Evolutionary conservation across 2,113 vertebrate genomes (phyloP).

Genomic region (Plecturocebus donacophilus): DNA sequence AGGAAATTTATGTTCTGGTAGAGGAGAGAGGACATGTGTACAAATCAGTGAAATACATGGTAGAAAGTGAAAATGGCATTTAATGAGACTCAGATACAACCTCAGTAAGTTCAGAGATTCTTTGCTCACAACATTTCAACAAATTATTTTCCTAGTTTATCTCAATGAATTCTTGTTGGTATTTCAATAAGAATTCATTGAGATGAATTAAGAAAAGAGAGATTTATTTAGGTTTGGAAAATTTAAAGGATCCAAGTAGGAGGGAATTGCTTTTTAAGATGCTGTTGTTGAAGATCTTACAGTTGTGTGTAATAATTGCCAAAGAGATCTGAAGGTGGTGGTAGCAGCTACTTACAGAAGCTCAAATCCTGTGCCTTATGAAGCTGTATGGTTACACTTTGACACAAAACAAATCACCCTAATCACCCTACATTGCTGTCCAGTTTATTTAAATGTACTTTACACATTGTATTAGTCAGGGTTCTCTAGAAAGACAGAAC

Average conservation of each 20-base stretch:
- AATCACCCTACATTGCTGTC: background rate
- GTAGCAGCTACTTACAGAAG: background rate
- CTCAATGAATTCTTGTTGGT: background rate
- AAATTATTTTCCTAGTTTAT: background rate
- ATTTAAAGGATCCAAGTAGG: background rate
- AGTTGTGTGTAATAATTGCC: background rate
- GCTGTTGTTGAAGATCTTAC: background rate
- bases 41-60: background rate
- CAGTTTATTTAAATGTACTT: background rate
- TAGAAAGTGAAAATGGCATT: background rate
- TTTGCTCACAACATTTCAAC: background rate
- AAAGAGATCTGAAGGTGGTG: background rate
- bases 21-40: background rate
- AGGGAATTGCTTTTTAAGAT: background rate
- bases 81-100: background rate
- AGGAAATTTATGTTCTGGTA: background rate
- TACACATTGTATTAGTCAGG: background rate
- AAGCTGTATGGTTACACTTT: background rate
- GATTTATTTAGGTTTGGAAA: conserved; percentile 11
- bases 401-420: background rate
- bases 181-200: background rate
- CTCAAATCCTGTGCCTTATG: background rate
- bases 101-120: background rate
- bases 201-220: background rate
- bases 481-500: too few relatives aligned